Base-by-base conservation (phyloP, 2,113 vertebrate species). In the Rhinolophus sinicus region DNA sequence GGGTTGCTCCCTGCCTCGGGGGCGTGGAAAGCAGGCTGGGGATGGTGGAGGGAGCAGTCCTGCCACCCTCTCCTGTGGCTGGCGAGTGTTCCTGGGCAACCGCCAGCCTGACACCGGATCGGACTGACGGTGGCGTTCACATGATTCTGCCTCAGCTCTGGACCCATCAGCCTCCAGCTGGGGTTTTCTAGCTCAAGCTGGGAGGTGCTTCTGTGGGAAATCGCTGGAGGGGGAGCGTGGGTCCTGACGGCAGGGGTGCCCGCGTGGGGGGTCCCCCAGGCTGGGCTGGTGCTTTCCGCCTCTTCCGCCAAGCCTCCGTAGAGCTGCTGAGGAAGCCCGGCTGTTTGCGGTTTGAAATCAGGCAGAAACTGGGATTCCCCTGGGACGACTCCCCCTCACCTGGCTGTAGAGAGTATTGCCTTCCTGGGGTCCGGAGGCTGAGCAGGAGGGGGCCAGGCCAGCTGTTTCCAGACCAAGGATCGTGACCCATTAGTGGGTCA, bases 121-220 rank as follows among this genome's bases (percentile, higher is more conserved):
- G 60, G 60, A 62, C 60, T 62, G 24, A 24, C 58, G 24, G 58
- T 82, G 89, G 95, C 88, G 97, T 96, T 96, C 96, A 96, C 97
- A 95, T 95, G 97, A 97, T 95, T 91, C 96, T 94, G 95, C 83
- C 94, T 97, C 96, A 91, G 97, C 94, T n/a, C 60, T 0, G 94
- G 96, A 83, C 80, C 33, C 56, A 88, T 77, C 78, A 83, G 95
- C 86, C 70, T 93, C 93, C 70, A 30, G 95, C 94, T 76, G 96
- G 87, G 90, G 72, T 94, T 96, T 96, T 98, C 93, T 78, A 83
- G 85, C 30, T 24, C 0, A 38, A 67, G 72, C 88, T 3, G 80
- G 84, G 94, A 93, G 93, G 94, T 5, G 54, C 18, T 82, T 75
- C 89, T 69, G 84, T 15, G 11, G 87, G 88, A 83, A 56, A 65